A percentile compares a stretch with the other conserved stretches of the same genome.
phyloP scores from a whole-genome alignment of 2,113 vertebrate species.

The Gnathonemus echidnorhynchus region DNA sequence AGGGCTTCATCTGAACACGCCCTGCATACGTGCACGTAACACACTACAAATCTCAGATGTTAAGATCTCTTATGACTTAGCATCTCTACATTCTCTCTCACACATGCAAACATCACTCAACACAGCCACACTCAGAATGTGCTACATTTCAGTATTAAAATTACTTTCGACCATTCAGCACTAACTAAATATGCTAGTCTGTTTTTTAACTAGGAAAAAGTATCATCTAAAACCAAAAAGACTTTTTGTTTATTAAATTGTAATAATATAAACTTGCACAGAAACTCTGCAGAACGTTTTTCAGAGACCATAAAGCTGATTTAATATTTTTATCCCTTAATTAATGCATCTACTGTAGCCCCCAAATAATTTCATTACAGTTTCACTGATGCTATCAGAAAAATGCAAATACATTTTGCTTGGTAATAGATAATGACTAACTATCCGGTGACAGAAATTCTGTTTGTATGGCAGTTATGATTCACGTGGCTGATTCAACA shows the following conservation, averaged over 20 bases:
- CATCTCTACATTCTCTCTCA: neutral
- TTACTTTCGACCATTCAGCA: neutral
- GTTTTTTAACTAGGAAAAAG: neutral
- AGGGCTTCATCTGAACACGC: neutral
- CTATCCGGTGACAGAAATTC: slow-evolving; percentile 6
- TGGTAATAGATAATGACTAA: slow-evolving; percentile 2
- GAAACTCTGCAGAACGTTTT: neutral
- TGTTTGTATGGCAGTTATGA: slow-evolving; percentile 33
- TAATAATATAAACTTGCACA: neutral
- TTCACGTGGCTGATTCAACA: slow-evolving; percentile 37
- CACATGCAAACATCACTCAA: neutral
- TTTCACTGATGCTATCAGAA: slow-evolving; percentile 15
- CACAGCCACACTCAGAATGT: neutral
- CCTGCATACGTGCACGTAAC: neutral
- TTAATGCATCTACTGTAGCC: neutral
- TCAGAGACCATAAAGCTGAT: slow-evolving; percentile 18
- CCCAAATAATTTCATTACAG: slow-evolving; percentile 17
- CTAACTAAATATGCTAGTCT: neutral
- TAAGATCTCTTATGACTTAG: neutral
- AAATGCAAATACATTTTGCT: slow-evolving; percentile 17
- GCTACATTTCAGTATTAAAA: neutral
- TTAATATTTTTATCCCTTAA: slow-evolving; percentile 30
- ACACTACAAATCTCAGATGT: neutral
- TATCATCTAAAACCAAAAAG: neutral
- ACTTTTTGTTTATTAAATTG: neutral